These are phyloP conservation scores for Myoxocephalus aenaeus DNA, from an alignment of 2,797 vertebrate genomes.

Conservation along the genomic window DNA sequence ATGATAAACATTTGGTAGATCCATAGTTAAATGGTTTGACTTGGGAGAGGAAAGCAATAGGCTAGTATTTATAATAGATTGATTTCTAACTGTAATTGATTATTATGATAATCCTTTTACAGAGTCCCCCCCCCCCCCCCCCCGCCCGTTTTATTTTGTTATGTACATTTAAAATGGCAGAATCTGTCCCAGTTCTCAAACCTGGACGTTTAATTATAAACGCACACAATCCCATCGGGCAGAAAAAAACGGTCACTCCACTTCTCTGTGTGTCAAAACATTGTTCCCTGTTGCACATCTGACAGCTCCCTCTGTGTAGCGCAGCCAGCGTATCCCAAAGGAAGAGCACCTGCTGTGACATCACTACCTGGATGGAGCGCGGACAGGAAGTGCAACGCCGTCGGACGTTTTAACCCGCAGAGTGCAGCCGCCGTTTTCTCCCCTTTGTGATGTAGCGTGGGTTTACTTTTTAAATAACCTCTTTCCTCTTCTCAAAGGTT, in stretches of 20 bases:
- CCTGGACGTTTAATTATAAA: constrained; percentile 54
- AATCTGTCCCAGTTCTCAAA: constrained; percentile 72
- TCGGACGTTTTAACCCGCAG: constrained; percentile 25
- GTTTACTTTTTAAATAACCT: constrained; percentile 56
- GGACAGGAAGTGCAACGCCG: constrained; percentile 30
- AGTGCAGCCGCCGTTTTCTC: constrained; percentile 41
- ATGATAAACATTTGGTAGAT: constrained; percentile 48
- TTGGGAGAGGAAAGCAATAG: constrained; percentile 66
- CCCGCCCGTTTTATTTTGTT: constrained; percentile 40
- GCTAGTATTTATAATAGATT: constrained; percentile 72
- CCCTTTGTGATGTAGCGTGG: constrained; percentile 32
- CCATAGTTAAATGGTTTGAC: constrained; percentile 63
- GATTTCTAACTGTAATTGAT: constrained; percentile 71
- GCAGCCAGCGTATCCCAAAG: constrained; percentile 19
- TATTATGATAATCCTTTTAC: constrained; percentile 59
- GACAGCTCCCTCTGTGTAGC: constrained; percentile 32
- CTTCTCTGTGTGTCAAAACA: constrained; percentile 6
- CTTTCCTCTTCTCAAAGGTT: constrained; percentile 66
- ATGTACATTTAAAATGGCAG: constrained; percentile 69
- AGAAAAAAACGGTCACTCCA: constrained; percentile 20
- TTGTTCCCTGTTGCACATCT: constrained; percentile 25
- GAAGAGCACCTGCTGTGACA: constrained; percentile 31
- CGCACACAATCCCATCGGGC: constrained; percentile 31
- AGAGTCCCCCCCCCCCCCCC: constrained; percentile 1
- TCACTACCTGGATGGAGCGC: constrained; percentile 22